Percentiles rank a stretch among this genome's conserved stretches.
phyloP scores from a whole-genome alignment of 2,888 invertebrate genomes.

The Sesia apiformis region DNA sequence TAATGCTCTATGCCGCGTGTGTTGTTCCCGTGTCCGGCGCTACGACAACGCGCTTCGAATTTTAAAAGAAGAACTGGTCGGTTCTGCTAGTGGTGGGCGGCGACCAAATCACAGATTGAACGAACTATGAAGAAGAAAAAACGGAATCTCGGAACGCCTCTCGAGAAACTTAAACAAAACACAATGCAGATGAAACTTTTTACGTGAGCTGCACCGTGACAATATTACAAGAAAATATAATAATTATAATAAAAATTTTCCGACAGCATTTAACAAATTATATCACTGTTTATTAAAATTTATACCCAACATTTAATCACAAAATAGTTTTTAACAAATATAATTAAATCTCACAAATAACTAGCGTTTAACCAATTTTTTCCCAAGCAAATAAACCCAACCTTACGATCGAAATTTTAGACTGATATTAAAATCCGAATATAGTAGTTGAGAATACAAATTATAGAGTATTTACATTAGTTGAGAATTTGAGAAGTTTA shows the following conservation, averaged over 20 bases:
- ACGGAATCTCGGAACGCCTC: slow-evolving; percentile 32
- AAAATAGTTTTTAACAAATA: slow-evolving; percentile 39
- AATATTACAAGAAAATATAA: slow-evolving; percentile 34
- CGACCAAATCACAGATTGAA: slow-evolving; percentile 16
- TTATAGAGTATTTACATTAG: slow-evolving; percentile 72
- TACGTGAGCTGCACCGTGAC: slow-evolving; percentile 41
- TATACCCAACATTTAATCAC: slow-evolving; percentile 60
- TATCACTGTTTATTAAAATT: slow-evolving; percentile 45
- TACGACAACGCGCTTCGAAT: slow-evolving; percentile 3
- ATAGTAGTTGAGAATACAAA: slow-evolving; percentile 42
- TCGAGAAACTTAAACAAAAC: slow-evolving; percentile 25
- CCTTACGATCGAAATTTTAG: slow-evolving; percentile 71
- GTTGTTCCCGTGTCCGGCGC: slow-evolving; percentile 4
- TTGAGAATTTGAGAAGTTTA: slow-evolving; percentile 73
- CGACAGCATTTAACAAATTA: slow-evolving; percentile 23
- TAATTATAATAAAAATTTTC: slow-evolving; percentile 11
- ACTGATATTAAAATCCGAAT: slow-evolving; percentile 70
- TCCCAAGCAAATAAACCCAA: slow-evolving; percentile 63
- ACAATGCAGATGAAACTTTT: slow-evolving; percentile 27
- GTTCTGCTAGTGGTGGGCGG: slow-evolving; percentile 19
- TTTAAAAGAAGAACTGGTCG: slow-evolving; percentile 11
- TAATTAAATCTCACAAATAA: slow-evolving; percentile 37
- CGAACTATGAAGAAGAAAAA: slow-evolving; percentile 72
- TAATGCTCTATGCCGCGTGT: slow-evolving; percentile 13
- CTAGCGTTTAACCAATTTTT: slow-evolving; percentile 35